phyloP scores from a whole-genome alignment of 2,113 vertebrate species.

The Tetraodon nigroviridis region DNA sequence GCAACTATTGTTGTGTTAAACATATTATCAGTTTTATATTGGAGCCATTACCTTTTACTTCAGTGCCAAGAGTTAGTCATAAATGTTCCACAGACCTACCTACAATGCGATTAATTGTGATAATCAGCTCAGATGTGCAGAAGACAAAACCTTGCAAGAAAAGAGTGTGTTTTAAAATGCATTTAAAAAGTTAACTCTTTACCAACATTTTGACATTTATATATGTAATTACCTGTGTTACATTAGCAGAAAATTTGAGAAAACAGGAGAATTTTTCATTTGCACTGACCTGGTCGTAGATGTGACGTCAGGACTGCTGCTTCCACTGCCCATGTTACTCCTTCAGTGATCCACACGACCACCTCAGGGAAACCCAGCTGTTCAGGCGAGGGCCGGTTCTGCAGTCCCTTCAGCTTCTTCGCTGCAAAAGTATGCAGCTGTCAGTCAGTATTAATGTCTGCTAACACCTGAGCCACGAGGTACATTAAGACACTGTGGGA shows the following conservation, averaged over 20 bases:
- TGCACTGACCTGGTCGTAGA: conserved; percentile 48
- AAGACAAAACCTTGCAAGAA: conserved; percentile 12
- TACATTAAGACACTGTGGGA: conserved; percentile 35
- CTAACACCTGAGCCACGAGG: conserved; percentile 25
- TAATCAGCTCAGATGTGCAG: conserved; percentile 19
- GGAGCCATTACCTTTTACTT: neutral
- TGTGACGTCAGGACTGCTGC: conserved; percentile 53
- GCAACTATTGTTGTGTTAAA: no score
- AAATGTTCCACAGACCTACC: neutral
- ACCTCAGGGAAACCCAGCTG: conserved; percentile 38
- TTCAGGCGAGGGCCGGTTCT: conserved; percentile 52
- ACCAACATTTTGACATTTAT: neutral
- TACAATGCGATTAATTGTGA: conserved; percentile 1
- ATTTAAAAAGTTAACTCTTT: neutral
- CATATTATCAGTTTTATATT: neutral
- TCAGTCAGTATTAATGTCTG: conserved; percentile 56
- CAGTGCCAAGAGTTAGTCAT: neutral
- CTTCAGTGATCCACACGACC: conserved; percentile 25
- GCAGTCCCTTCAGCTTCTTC: conserved; percentile 28
- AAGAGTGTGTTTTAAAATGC: neutral
- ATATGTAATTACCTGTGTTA: neutral
- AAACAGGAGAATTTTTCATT: neutral
- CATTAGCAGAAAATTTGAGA: neutral
- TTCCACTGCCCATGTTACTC: conserved; percentile 66
- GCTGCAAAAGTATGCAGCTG: conserved; percentile 27